phyloP scores from a whole-genome alignment of 1,140 invertebrate genomes.

The Drosophila novamexicana region DNA sequence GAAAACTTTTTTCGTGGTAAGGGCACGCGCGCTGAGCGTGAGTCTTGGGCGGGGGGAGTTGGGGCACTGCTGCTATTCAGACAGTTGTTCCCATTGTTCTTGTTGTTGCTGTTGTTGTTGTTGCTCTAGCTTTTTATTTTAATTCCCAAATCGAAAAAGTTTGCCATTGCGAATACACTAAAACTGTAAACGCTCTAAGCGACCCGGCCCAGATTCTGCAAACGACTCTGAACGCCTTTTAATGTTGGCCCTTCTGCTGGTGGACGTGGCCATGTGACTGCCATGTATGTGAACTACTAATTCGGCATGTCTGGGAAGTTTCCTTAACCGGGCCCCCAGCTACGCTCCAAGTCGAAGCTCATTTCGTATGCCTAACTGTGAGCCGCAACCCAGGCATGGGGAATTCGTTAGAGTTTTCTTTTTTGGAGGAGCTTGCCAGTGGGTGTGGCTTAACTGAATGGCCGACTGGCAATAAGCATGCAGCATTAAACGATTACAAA shows the following conservation, averaged over 20 bases:
- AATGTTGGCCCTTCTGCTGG: background rate
- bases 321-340: conserved; percentile 16
- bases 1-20: conserved; percentile 44
- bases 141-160: conserved; percentile 82
- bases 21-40: background rate
- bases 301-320: conserved; percentile 73
- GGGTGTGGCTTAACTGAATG: conserved; percentile 15
- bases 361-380: conserved; percentile 54
- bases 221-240: background rate
- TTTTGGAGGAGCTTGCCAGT: background rate
- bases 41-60: background rate
- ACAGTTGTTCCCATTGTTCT: conserved; percentile 35
- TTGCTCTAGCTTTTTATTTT: conserved; percentile 59
- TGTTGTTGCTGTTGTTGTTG: conserved; percentile 22
- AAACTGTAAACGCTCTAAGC: conserved; percentile 73
- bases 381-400: conserved; percentile 10
- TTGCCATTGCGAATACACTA: conserved; percentile 66
- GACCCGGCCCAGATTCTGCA: conserved; percentile 9
- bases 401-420: background rate
- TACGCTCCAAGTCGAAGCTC: conserved; percentile 19
- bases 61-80: conserved; percentile 12
- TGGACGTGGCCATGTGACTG: conserved; percentile 19
- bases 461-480: conserved; percentile 36
- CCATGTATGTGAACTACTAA: conserved; percentile 74
- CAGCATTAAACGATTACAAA: conserved; percentile 68